phyloP scores from a whole-genome alignment of 2,797 vertebrate genomes.

The Monodelphis domestica region DNA sequence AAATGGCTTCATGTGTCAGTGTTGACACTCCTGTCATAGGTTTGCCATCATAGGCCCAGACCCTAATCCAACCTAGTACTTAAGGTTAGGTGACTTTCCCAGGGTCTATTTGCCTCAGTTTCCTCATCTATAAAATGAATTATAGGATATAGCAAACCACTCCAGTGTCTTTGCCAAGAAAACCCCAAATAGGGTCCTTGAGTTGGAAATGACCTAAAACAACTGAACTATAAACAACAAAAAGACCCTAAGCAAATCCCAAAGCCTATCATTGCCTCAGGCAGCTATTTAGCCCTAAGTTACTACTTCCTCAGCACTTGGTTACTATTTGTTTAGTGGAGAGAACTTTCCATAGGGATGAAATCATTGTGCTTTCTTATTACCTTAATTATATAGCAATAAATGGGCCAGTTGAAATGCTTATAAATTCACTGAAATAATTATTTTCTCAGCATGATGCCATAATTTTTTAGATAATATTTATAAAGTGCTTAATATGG shows the following conservation, averaged over 20 bases:
- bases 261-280: neutral
- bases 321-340: neutral
- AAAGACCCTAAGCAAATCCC: neutral
- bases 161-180: too few species aligned
- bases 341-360: neutral
- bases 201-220: too few species aligned
- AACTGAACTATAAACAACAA: too few species aligned
- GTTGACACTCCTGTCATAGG: too few species aligned
- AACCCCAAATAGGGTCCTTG: too few species aligned
- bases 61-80: neutral
- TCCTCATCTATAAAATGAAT: too few species aligned
- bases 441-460: neutral
- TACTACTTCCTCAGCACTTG: neutral
- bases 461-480: neutral
- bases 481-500: neutral
- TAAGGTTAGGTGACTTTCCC: too few species aligned
- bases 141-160: too few species aligned
- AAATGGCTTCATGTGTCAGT: too few species aligned
- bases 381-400: neutral
- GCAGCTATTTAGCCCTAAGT: neutral
- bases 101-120: too few species aligned
- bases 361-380: neutral
- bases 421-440: neutral
- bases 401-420: neutral
- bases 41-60: too few species aligned